Conservation (phyloP, 2,113 vertebrate species). For the Sinosuthora webbiana region DNA sequence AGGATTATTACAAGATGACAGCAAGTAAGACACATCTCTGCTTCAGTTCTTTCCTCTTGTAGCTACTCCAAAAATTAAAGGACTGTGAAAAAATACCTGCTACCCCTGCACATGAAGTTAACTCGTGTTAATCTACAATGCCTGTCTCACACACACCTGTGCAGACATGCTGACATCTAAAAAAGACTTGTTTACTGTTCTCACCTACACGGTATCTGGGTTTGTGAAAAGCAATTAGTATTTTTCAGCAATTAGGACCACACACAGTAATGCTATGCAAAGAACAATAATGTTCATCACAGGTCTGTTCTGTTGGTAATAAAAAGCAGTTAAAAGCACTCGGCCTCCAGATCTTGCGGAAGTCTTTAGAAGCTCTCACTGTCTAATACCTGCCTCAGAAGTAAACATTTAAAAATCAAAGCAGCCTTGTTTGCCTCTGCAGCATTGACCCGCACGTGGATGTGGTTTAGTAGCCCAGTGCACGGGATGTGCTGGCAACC, state of each 20-base stretch:
- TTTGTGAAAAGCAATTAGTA: background rate
- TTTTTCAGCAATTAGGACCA: background rate
- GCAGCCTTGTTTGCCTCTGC: background rate
- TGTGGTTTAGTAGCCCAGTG: background rate
- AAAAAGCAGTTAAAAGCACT: background rate
- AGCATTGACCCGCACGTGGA: background rate
- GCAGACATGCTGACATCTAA: background rate
- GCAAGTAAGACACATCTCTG: background rate
- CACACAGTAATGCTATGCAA: background rate
- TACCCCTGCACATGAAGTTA: background rate
- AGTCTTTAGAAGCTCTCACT: background rate
- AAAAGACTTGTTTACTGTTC: background rate
- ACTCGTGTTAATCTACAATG: background rate
- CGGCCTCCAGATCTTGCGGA: background rate
- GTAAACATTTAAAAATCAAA: background rate
- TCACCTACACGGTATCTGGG: background rate
- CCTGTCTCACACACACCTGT: background rate
- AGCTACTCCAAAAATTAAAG: background rate
- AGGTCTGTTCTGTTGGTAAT: background rate
- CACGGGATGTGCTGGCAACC: rapidly evolving
- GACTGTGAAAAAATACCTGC: background rate
- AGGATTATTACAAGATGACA: background rate
- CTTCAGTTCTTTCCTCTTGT: background rate
- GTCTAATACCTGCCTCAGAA: background rate
- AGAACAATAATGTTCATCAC: background rate